A percentile compares a stretch with the other conserved stretches of the same genome.
These are phyloP conservation scores for Heteromormyrus szaboi DNA, from an alignment of 2,797 vertebrate genomes.

Conservation along the genomic window DNA sequence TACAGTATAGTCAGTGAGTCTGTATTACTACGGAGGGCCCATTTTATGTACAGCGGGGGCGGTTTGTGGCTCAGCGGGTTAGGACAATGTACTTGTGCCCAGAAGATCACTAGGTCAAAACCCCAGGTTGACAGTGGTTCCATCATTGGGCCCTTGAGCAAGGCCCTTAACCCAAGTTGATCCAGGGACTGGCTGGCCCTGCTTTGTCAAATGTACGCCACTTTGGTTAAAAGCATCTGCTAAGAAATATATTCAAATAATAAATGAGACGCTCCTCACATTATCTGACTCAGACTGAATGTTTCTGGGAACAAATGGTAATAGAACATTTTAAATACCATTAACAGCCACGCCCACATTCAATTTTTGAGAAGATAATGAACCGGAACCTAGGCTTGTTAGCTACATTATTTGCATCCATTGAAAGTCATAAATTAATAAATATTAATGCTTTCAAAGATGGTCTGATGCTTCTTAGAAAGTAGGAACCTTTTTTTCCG, in stretches of 20 bases:
- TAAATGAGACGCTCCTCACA: neutral
- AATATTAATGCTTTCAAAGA: neutral
- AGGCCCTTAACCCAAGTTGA: neutral
- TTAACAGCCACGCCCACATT: neutral
- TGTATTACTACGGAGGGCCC: neutral
- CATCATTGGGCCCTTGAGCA: neutral
- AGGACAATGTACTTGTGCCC: neutral
- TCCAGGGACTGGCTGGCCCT: neutral
- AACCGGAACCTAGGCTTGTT: neutral
- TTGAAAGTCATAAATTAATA: neutral
- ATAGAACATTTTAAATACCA: neutral
- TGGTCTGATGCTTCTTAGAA: neutral
- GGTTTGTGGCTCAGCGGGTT: neutral
- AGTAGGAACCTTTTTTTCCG: neutral
- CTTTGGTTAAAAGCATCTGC: neutral
- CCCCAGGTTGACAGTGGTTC: neutral
- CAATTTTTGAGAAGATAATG: neutral
- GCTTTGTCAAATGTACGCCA: neutral
- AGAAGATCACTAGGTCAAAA: neutral
- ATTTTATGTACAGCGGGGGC: neutral
- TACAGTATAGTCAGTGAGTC: constrained; percentile 9
- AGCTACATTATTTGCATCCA: neutral
- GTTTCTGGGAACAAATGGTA: neutral
- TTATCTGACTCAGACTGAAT: neutral
- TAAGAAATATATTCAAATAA: neutral